A percentile compares a stretch with the other conserved stretches of the same genome.
These are phyloP conservation scores for Blastomussa wellsi DNA, from an alignment of 92 coral and sea anemone genomes.

Conservation along the genomic window DNA sequence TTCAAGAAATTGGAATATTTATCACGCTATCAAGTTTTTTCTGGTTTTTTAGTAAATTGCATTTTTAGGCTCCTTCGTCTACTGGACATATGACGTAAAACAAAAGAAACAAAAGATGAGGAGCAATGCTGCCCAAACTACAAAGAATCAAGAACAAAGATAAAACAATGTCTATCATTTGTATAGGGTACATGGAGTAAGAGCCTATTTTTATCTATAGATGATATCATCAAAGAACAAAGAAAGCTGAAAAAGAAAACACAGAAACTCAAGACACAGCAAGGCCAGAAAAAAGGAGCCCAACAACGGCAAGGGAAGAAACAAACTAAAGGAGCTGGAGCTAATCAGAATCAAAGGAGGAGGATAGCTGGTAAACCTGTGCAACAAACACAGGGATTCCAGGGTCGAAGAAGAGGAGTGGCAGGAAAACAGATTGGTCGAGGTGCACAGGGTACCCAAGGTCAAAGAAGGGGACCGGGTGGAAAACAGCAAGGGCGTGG, in stretches of 20 bases:
- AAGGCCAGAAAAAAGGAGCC: constrained; percentile 16
- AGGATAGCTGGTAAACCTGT: constrained; percentile 6
- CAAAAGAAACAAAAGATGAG: no score
- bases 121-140: no score
- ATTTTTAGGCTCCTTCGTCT: no score
- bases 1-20: no score
- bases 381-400: constrained; percentile 20
- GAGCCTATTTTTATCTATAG: constrained; percentile 7
- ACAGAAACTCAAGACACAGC: constrained; percentile 26
- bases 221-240: constrained; percentile 46
- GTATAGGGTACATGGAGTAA: no score
- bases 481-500: not conserved
- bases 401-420: not conserved
- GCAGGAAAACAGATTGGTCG: constrained; percentile 20
- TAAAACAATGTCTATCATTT: no score
- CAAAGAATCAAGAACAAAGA: no score
- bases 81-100: no score
- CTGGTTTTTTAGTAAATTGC: no score
- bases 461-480: not conserved
- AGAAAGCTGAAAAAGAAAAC: constrained; percentile 33
- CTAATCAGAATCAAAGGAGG: constrained; percentile 22
- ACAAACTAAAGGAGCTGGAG: not conserved
- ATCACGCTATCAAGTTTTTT: no score
- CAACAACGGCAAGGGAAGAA: constrained; percentile 8
- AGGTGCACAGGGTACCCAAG: not conserved